These are phyloP conservation scores for Geophilus truncorum DNA, from an alignment of 2,888 invertebrate species.

Conservation along the genomic window DNA sequence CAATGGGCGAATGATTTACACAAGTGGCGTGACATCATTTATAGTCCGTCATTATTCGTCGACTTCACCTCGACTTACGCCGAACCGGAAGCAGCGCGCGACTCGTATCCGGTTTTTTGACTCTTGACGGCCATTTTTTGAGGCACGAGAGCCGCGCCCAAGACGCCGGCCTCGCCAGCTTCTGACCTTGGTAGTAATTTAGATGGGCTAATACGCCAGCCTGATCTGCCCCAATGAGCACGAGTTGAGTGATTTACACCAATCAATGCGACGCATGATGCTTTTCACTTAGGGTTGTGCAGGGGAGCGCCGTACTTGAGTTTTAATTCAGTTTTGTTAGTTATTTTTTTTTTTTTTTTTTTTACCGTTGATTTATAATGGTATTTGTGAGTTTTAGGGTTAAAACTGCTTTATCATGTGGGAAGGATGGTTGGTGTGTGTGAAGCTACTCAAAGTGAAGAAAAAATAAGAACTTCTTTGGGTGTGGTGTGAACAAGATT, in stretches of 20 bases:
- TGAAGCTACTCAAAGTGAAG: too few species aligned
- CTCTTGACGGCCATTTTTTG: background rate
- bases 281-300: background rate
- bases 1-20: background rate
- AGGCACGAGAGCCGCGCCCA: background rate
- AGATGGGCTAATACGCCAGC: constrained; percentile 6
- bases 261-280: background rate
- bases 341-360: too few species aligned
- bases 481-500: too few species aligned
- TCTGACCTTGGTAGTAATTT: constrained; percentile 10
- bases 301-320: background rate
- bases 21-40: background rate
- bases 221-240: constrained; percentile 7
- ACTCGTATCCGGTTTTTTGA: background rate
- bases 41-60: background rate
- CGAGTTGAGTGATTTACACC: background rate
- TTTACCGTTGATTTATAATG: too few species aligned
- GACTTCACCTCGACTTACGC: background rate
- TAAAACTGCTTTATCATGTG: too few species aligned
- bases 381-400: too few species aligned
- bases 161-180: background rate
- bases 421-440: too few species aligned
- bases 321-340: background rate
- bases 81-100: background rate
- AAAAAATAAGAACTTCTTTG: too few species aligned